Evolutionary conservation across 2,797 vertebrate genomes (phyloP), one percentile per base, ranked within the genome.

Genomic region (Netta rufina): DNA sequence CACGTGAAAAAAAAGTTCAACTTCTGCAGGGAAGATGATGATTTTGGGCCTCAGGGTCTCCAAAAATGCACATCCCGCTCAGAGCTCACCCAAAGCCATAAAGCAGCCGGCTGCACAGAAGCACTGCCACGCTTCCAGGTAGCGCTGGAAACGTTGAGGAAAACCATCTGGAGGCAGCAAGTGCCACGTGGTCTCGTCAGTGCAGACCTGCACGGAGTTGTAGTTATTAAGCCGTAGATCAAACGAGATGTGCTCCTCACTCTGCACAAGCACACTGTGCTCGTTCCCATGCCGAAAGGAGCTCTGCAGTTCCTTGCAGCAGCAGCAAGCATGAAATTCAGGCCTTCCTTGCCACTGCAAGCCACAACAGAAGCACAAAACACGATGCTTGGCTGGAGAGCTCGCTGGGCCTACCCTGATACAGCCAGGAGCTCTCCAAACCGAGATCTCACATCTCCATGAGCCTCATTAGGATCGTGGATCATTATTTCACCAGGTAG

Each of bases 281-380:
- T 43, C 41, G 41, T 43, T 18, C 41, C 17, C 41, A 8, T 43
- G 41, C 41, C 41, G 4, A 18, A 43, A 43, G 41, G 17, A 43
- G 41, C 41, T 43, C 17, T 43, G 41, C 41, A 43, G 41, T 8
- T 43, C 41, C 41, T 43, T 18, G 41, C 41, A 43, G 41, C 41
- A 67, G 69, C 20, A 74, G 83, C 83, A 7, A 82, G 69, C 32
- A 22, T 8, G 3, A 78, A 45, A 6, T 30, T 3, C 22, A 43
- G 49, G 6, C 13, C 2, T 15, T n/a, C 8, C 60, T 4, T 5
- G 17, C 32, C 7, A 17, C 3, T 0, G 0, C 69, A 22, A 73
- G 53, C 32, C 92, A 60, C 5, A 92, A 90, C 67, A 18, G 1
- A 64, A 84, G 17, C 0, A 3, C 64, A 47, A 30, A 47, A 0